Conservation (phyloP, 2,113 vertebrate species). For the Plecotus auritus region DNA sequence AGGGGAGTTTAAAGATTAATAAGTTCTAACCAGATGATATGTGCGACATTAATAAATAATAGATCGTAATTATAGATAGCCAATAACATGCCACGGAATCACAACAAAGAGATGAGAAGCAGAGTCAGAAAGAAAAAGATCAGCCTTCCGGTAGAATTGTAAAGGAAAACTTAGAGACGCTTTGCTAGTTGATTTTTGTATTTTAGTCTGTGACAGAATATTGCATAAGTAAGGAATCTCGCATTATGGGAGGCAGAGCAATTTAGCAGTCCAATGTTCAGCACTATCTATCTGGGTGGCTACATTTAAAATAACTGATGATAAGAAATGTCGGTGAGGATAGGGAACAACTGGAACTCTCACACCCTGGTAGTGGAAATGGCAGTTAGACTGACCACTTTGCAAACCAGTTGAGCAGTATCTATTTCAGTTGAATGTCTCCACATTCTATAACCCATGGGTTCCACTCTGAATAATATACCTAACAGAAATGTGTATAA, state of each 20-base stretch:
- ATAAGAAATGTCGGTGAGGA: neutral
- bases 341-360: neutral
- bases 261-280: neutral
- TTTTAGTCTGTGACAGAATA: neutral
- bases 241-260: neutral
- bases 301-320: neutral
- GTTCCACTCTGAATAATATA: neutral
- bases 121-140: neutral
- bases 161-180: neutral
- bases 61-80: conserved; percentile 69
- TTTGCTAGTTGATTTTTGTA: neutral
- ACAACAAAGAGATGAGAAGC: neutral
- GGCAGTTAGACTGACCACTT: neutral
- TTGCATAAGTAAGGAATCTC: neutral
- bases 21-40: conserved; percentile 30
- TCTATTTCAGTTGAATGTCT: neutral
- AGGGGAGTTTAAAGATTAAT: conserved; percentile 54
- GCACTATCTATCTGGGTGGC: neutral
- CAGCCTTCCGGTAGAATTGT: neutral
- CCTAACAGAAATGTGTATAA: neutral
- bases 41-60: conserved; percentile 65
- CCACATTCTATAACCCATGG: neutral
- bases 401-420: neutral
- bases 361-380: fast-evolving
- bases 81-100: conserved; percentile 31